Evolutionary conservation across 1,140 invertebrate genomes (phyloP), one percentile per base, ranked within the genome.

Genomic region (Teleogryllus occipitalis): DNA sequence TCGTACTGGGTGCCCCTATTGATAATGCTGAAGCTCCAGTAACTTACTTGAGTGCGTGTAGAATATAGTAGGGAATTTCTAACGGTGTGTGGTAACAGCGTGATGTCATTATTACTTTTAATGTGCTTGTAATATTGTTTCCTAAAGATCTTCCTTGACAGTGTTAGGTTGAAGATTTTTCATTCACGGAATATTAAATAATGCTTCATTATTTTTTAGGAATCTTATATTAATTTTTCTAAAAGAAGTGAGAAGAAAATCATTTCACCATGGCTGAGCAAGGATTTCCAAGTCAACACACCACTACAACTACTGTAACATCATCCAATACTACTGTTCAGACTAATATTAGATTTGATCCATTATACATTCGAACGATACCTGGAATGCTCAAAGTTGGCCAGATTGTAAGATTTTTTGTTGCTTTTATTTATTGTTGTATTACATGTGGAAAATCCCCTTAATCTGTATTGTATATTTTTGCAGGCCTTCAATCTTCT

Each of bases 321-420:
- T 88, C 90, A 0, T 89, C 89, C 0, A 91, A 88, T 81, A 93
- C 92, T 0, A 90, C 89, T 0, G 90, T 92, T 5, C 89, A 91
- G 82, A 92, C 91, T 21, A 90, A 89, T 81, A 88, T 95, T 82
- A 86, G 93, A 81, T 95, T 92, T 85, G 94, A 96, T 85, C 87
- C 89, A 7, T 86, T 86, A 4, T 96, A 95, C 83, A 82, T 95
- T 18, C 88, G 87, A 82, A 93, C 91, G 8, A 82, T 93, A 47
- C 91, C 93, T 54, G 95, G 95, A 75, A 90, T 94, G 54, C 84
- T 97, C 0, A 97, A 96, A 89, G 87, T 92, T 81, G 89, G 87
- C 0, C 90, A 95, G 90, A 90, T 95, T 83, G 95, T 97, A 87
- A 92, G 92, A 90, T 82, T 79, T 7, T 81, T 82, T 22, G 65